Evolutionary conservation across 2,888 invertebrate species (phyloP), one percentile per base, ranked within the genome.

Genomic region (Eilema caniola): DNA sequence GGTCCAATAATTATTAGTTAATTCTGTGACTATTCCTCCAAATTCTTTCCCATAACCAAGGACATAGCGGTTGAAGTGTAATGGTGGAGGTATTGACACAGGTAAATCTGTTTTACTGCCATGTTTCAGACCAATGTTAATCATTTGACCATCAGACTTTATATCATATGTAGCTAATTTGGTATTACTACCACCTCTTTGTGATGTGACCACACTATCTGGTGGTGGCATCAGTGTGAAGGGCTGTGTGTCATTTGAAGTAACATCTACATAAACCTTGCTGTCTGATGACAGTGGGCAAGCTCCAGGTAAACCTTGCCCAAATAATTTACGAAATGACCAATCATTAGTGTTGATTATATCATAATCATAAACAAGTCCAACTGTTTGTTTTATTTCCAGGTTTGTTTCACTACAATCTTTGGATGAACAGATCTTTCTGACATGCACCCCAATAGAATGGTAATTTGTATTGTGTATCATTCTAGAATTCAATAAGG

Each of bases 381-480:
- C 97, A 66, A 99, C 97, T 1, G 98, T 97, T 90, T 98, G 98
- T 75, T 97, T 97, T 56, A 99, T 95, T 90, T 99, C 98, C 68
- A 98, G 92, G 25, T 97, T 96, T 60, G 97, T 96, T 75, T 96
- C 92, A 14, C 92, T 92, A 82, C 97, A 97, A 12, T 90, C 93
- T 70, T 90, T 85, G 83, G 96, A 95, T 81, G 96, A 89, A 87
- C 99, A 99, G 57, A 98, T 95, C 66, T 97, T 97, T 70, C 98
- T 96, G 53, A 99, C 96, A 93, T 98, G 97, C 59, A 99, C 95
- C 31, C 98, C 97, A 71, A 99, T 93, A 0, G 99, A 99, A 93
- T 99, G 98, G 88, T 98, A 99, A 86, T 98, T 97, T 3, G 99
- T 98, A 87, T 98, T 98, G 89, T 99, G 98, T 70, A 99, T 97